Evolutionary conservation across 1,140 invertebrate genomes (phyloP), one percentile per base, ranked within the genome.

Genomic region (Philopotamus ludificatus): DNA sequence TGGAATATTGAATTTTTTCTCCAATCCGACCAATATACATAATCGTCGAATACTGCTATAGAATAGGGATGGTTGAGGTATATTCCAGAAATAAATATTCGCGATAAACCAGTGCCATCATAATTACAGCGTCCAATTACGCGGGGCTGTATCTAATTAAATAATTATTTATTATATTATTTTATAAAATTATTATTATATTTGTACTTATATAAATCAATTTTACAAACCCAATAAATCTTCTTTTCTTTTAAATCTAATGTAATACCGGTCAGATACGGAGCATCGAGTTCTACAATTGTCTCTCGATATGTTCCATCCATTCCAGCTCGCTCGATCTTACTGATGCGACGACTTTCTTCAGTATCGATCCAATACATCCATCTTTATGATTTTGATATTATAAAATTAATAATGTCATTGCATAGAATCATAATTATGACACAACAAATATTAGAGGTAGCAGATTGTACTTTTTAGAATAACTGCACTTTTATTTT

Each of bases 321-420:
- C 93, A 99, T 94, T 42, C 90, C 90, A 41, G 94, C 92, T 62
- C 92, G 83, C 78, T 98, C 95, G 70, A 99, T 98, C 71, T 91
- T 87, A 15, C 94, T 85, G 50, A 86, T 84, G 62, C 89, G 83
- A n/a, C n/a, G n/a, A n/a, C n/a, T n/a, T n/a, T n/a, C n/a, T 67
- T 96, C 94, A 94, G 95, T 98, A 76, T 98, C 96, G 0, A 91
- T 94, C 94, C 95, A 98, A 77, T 93, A 97, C 87, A 98, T 92
- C 89, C 92, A 95, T 1, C 86, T 88, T n/a, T n/a, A n/a, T n/a
- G n/a, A 68, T 22, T 39, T 39, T 39, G 7, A 39, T 8, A 39
- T 39, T 8, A 39, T 8, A 47, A 39, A 60, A 58, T 12, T 39
- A 39, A 16, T 21, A 39, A 12, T n/a, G 10, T 39, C 34, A n/a